Percentiles rank a stretch among this genome's conserved stretches.
Conservation (phyloP, 1,140 invertebrate species). For the Harpegnathos saltator region DNA sequence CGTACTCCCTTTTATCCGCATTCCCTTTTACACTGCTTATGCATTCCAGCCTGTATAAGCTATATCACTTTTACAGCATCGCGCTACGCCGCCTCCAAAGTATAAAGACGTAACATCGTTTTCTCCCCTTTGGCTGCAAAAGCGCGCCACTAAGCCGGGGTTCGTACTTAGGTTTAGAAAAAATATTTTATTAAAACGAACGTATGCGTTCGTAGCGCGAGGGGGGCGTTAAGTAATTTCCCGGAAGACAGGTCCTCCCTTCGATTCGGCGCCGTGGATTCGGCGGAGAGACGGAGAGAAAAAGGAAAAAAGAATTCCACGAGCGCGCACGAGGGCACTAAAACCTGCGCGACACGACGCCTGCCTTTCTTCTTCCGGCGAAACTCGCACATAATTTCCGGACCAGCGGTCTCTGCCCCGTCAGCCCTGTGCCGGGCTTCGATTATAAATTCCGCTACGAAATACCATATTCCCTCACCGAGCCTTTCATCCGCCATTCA, state of each 20-base stretch:
- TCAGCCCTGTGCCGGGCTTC: slow-evolving; percentile 37
- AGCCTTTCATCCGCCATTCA: slow-evolving; percentile 59
- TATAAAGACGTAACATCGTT: slow-evolving; percentile 22
- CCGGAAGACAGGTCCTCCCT: too few species aligned
- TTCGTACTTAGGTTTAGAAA: slow-evolving; percentile 10
- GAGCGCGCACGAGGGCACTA: too few species aligned
- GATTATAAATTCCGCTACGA: slow-evolving; percentile 70
- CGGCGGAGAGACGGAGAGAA: too few species aligned
- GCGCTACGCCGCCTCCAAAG: slow-evolving; percentile 3
- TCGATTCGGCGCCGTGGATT: too few species aligned
- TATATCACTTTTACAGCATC: slow-evolving; percentile 44
- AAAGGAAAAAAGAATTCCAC: too few species aligned
- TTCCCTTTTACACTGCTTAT: slow-evolving; percentile 38
- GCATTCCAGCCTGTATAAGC: slow-evolving; percentile 2
- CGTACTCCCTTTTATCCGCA: slow-evolving; percentile 44
- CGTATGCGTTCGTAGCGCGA: background rate
- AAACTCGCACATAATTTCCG: slow-evolving; percentile 57
- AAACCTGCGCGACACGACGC: slow-evolving; percentile 13
- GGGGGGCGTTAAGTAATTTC: too few species aligned
- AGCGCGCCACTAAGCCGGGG: background rate
- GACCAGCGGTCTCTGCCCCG: slow-evolving; percentile 28
- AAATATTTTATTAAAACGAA: slow-evolving; percentile 25
- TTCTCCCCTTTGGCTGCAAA: background rate
- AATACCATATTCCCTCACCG: slow-evolving; percentile 64
- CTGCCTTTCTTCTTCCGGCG: background rate